Evolutionary conservation across 2,113 vertebrate genomes (phyloP).

Genomic region (Sardina pilchardus): DNA sequence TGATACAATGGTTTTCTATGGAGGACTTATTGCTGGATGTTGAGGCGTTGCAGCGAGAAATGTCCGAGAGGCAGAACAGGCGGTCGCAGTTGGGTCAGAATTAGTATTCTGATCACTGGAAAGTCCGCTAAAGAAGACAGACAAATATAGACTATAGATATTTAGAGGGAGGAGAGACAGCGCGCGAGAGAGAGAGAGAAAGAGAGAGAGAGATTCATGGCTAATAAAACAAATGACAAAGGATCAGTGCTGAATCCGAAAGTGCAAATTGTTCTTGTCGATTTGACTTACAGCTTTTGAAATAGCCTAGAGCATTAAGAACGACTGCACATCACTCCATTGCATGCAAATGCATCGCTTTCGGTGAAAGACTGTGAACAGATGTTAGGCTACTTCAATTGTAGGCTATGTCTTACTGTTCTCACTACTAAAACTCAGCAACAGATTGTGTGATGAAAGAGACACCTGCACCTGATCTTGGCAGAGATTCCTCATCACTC

Average conservation of each 20-base stretch:
- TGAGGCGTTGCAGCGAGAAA: neutral
- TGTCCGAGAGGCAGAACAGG: neutral
- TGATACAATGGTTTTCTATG: conserved; percentile 35
- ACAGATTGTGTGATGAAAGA: too few relatives aligned
- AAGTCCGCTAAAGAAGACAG: neutral
- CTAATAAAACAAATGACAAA: neutral
- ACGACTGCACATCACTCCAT: neutral
- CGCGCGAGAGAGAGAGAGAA: neutral
- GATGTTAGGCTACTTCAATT: neutral
- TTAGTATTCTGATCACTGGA: neutral
- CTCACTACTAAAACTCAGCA: too few relatives aligned
- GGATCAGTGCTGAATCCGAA: neutral
- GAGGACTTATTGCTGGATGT: neutral
- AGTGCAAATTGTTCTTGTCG: neutral
- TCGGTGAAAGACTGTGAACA: neutral
- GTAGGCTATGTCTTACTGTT: too few relatives aligned
- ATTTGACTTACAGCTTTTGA: neutral
- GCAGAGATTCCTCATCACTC: neutral
- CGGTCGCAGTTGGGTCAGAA: neutral
- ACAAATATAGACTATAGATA: neutral
- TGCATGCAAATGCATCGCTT: neutral
- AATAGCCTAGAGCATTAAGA: neutral
- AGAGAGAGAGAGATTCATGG: neutral
- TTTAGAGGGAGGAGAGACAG: neutral
- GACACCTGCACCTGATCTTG: neutral